phyloP scores from a whole-genome alignment of 2,888 invertebrate species.

The Noctua comes region DNA sequence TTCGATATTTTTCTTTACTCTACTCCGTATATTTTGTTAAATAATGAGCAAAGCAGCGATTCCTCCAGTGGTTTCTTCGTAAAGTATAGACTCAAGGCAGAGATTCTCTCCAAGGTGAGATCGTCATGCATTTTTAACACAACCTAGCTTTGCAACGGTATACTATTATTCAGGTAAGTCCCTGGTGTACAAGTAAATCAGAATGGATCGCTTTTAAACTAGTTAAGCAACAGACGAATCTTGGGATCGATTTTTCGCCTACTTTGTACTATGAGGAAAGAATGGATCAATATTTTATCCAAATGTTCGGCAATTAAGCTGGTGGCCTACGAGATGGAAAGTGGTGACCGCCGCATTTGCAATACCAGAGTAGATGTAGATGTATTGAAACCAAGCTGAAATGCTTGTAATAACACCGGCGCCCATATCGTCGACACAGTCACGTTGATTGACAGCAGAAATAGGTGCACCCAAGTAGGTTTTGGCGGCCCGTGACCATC shows the following conservation, averaged over 20 bases:
- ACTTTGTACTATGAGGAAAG: not conserved
- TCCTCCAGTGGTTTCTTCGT: slow-evolving; percentile 15
- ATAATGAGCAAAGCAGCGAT: not conserved
- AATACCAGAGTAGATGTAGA: not conserved
- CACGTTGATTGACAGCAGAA: not conserved
- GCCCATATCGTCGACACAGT: not conserved
- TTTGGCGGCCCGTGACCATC: not conserved
- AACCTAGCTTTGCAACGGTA: not conserved
- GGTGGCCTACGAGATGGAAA: not conserved
- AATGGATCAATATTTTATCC: not conserved
- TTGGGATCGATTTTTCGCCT: not conserved
- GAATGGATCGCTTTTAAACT: slow-evolving; percentile 13
- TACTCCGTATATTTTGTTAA: not conserved
- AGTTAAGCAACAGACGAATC: not conserved
- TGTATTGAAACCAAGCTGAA: not conserved
- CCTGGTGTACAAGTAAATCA: slow-evolving; percentile 11
- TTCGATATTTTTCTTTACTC: not conserved
- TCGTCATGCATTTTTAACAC: slow-evolving; percentile 36
- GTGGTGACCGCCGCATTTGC: not conserved
- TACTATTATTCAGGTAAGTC: slow-evolving; percentile 26
- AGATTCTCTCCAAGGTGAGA: slow-evolving; percentile 36
- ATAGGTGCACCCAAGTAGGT: not conserved
- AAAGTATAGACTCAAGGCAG: not conserved
- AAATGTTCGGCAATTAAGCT: not conserved
- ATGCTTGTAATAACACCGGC: not conserved